These are phyloP conservation scores for Limonius californicus DNA, from an alignment of 1,140 invertebrate genomes.

Conservation along the genomic window DNA sequence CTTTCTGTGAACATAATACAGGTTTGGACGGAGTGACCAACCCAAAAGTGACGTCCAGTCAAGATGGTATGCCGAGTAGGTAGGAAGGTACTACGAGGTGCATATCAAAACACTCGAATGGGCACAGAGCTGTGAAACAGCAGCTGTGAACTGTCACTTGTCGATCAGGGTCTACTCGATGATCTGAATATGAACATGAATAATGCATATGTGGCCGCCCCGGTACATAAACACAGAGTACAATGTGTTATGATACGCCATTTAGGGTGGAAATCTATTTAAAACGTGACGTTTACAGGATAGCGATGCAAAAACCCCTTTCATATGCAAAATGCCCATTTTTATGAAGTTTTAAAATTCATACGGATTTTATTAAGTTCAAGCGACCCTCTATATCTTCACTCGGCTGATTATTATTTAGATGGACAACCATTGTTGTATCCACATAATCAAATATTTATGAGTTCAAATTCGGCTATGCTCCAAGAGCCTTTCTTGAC, in stretches of 20 bases:
- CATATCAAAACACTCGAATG: constrained; percentile 35
- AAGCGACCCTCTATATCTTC: not conserved
- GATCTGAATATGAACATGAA: constrained; percentile 44
- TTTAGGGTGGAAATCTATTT: constrained; percentile 44
- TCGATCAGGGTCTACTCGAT: constrained; percentile 41
- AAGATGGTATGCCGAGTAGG: constrained; percentile 16
- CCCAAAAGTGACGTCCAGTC: constrained; percentile 3
- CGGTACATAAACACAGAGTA: constrained; percentile 40
- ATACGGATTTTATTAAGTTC: constrained; percentile 37
- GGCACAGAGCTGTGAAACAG: constrained; percentile 35
- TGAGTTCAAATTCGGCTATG: no score
- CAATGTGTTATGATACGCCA: constrained; percentile 44
- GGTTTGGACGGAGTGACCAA: not conserved
- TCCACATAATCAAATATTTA: no score
- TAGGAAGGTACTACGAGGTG: constrained; percentile 16
- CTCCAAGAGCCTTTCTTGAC: no score
- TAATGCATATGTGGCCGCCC: constrained; percentile 40
- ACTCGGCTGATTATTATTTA: not conserved
- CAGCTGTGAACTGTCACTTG: constrained; percentile 46
- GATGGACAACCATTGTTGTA: constrained; percentile 5
- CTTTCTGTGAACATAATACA: not conserved
- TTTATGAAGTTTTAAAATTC: constrained; percentile 40
- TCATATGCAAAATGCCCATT: constrained; percentile 40
- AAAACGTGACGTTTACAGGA: constrained; percentile 46
- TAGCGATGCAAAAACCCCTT: constrained; percentile 40